Evolutionary conservation across 2,888 invertebrate species (phyloP), one percentile per base, ranked within the genome.

Genomic region (Callinectes sapidus): DNA sequence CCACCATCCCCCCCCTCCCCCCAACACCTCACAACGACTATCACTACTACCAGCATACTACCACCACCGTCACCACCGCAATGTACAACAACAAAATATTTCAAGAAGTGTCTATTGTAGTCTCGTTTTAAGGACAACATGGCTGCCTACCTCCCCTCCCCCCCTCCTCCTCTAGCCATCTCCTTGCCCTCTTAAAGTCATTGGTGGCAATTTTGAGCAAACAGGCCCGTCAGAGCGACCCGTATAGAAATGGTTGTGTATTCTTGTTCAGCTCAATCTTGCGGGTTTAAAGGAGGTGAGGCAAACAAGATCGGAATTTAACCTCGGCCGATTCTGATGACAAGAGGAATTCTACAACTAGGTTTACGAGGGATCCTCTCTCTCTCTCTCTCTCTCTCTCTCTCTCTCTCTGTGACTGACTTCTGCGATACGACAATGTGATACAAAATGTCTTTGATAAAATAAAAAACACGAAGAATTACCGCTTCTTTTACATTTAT

Each of bases 71-170:
- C 81, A 81, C 35, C 35, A 81, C 81, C 35, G 35, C 35, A 32
- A 81, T 18, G 32, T 35, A 18, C 81, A 35, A 32, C 81, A 81
- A 81, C 81, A 81, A 81, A 32, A 81, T 81, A 35, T 32, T 81
- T 81, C n/a, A 35, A 81, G 18, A 71, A 81, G 32, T 35, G 35
- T 81, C 81, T 35, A 81, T 81, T 81, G 35, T 81, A 35, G 81
- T 81, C 81, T 81, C 35, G 35, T 81, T 81, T 81, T 81, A 81
- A 77, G 81, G 81, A 81, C 81, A 81, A 81, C 81, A 81, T 81
- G 16, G 35, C 81, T 81, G 13, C 81, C 81, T 81, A 32, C 81
- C 81, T 35, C 81, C 81, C n/a, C 32, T 35, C 16, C 13, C 81
- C 81, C 6, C 81, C 81, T 71, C 81, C 81, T 35, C 81, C 81